A percentile compares a stretch with the other conserved stretches of the same genome.
Evolutionary conservation across 2,888 invertebrate species (phyloP).

Genomic region (Linyphia triangularis): DNA sequence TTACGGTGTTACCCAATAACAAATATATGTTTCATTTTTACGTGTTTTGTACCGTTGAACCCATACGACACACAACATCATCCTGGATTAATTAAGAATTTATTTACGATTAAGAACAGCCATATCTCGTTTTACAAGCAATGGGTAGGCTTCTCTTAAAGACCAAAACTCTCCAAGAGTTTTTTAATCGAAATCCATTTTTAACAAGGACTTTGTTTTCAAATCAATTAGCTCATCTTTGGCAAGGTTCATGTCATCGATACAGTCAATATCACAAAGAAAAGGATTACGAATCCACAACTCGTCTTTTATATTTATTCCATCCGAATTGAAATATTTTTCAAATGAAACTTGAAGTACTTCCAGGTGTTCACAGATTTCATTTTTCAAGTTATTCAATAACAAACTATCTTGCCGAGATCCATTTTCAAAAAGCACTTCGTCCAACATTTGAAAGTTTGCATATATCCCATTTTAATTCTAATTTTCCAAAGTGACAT

Average conservation of each 20-base stretch:
- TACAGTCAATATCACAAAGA: constrained; percentile 47
- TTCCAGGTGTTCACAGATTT: no score
- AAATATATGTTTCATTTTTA: no score
- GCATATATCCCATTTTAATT: constrained; percentile 55
- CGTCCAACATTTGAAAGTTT: constrained; percentile 56
- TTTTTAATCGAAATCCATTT: constrained; percentile 53
- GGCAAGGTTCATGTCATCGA: constrained; percentile 53
- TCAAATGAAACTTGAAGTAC: no score
- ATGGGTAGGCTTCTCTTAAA: no score
- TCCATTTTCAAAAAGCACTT: constrained; percentile 57
- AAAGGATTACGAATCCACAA: constrained; percentile 57
- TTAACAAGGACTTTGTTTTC: constrained; percentile 44
- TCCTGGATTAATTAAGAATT: no score
- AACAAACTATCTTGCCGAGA: constrained; percentile 50
- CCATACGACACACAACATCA: no score
- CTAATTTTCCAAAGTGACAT: constrained; percentile 58
- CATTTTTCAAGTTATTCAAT: no score
- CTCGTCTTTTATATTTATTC: constrained; percentile 53
- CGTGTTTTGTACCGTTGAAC: no score
- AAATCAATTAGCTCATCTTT: constrained; percentile 54
- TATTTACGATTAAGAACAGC: no score
- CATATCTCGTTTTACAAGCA: no score
- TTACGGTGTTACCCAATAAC: no score
- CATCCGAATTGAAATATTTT: constrained; percentile 56
- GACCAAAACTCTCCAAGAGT: no score